Conservation (phyloP, 2,113 vertebrate species). For the Tychaedon coryphoeus region DNA sequence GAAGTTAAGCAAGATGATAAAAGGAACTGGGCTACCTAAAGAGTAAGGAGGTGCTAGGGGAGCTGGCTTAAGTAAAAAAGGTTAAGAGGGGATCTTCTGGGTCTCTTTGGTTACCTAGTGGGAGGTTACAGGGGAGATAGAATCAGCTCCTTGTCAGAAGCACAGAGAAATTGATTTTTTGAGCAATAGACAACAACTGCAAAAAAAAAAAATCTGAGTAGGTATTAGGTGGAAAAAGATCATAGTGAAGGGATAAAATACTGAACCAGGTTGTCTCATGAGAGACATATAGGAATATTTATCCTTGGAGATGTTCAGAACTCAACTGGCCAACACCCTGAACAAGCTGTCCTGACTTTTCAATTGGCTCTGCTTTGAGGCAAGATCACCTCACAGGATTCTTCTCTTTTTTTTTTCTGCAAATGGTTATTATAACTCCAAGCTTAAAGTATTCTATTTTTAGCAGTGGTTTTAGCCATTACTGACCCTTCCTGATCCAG, state of each 20-base stretch:
- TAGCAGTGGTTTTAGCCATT: not conserved
- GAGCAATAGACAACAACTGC: not conserved
- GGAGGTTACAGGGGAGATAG: not conserved
- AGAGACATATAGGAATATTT: not conserved
- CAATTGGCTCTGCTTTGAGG: not conserved
- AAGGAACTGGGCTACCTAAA: not conserved
- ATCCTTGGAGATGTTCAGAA: not conserved
- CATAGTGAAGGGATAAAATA: not conserved
- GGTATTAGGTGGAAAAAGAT: not conserved
- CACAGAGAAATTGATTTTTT: not conserved
- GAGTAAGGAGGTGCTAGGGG: not conserved
- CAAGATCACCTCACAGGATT: not conserved
- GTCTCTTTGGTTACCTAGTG: not conserved
- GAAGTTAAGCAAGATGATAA: not conserved
- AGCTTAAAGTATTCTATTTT: not conserved
- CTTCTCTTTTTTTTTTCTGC: rapidly evolving
- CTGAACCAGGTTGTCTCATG: not conserved
- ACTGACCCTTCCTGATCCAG: not conserved
- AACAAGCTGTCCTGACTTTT: not conserved
- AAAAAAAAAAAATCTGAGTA: not conserved
- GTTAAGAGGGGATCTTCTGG: not conserved
- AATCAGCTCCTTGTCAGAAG: not conserved
- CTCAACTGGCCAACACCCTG: rapidly evolving
- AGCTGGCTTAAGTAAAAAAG: not conserved
- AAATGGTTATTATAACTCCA: not conserved